Evolutionary conservation across 2,797 vertebrate genomes (phyloP), one percentile per base, ranked within the genome.

Genomic region (Acrossocheilus fasciatus): DNA sequence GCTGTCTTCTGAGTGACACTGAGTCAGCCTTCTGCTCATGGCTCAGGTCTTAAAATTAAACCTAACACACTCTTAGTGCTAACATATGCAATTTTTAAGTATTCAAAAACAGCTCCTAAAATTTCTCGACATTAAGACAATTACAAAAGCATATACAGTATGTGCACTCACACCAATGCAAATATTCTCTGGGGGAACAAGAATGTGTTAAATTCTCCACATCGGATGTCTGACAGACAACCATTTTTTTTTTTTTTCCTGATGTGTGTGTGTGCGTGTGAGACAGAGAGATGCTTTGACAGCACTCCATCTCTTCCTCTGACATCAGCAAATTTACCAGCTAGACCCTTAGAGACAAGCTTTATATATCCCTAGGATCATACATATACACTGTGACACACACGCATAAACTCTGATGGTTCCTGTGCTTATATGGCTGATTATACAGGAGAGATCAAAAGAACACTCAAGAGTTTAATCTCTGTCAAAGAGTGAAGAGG

Each of bases 371-470:
- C 43, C 11, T 50, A 66, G 69, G 68, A 86, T 64, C 69, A 74
- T 81, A 73, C 52, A 72, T 72, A 80, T 50, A 64, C 76, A 72
- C 69, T 72, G 14, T 73, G 76, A 85, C 75, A 79, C 73, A 52
- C 66, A 74, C 57, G 39, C 73, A 74, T 18, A 78, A 12, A 72
- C 84, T 80, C 50, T 50, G 68, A 73, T 81, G 68, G 30, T 30
- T 59, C 54, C 69, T 80, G 77, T 74, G 68, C 84, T 81, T 81
- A 52, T 62, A 72, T 50, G 30, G 41, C 77, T 74, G 78, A 86
- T 86, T 86, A 86, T 86, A 86, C 69, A 81, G 84, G 9, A 74
- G 66, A 78, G 84, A 85, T 79, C 75, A 85, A 79, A 79, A 85
- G 50, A 79, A 72, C 50, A 75, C 41, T 83, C 54, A 23, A 23